Evolutionary conservation across 2,888 invertebrate genomes (phyloP).

Genomic region (Nesidiocoris tenuis): DNA sequence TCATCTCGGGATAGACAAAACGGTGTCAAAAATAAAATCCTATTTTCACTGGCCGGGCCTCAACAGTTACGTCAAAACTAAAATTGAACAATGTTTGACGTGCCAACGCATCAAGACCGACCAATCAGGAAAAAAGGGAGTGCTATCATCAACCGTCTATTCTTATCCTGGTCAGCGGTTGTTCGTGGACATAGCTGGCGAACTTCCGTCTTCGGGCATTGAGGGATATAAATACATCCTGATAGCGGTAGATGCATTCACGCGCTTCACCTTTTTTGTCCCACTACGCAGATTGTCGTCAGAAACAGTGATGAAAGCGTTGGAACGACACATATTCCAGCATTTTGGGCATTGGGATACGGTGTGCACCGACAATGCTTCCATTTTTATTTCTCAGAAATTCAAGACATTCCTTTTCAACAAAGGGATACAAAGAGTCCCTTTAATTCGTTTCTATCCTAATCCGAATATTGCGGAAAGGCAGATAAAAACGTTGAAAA

Average conservation of each 20-base stretch:
- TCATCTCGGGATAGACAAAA: too few relatives aligned
- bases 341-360: neutral
- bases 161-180: too few relatives aligned
- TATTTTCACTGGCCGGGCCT: too few relatives aligned
- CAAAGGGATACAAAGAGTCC: neutral
- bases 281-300: neutral
- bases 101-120: too few relatives aligned
- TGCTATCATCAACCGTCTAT: too few relatives aligned
- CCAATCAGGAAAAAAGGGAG: too few relatives aligned
- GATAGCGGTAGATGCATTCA: slow-evolving; percentile 3
- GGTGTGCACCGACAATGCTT: neutral
- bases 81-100: too few relatives aligned
- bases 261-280: neutral
- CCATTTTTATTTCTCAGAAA: neutral
- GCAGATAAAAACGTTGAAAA: neutral
- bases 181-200: too few relatives aligned
- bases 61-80: too few relatives aligned
- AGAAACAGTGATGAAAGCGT: neutral
- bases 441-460: neutral
- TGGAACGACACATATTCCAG: neutral
- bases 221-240: neutral
- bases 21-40: too few relatives aligned
- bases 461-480: slow-evolving; percentile 13
- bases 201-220: too few relatives aligned
- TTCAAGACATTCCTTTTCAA: neutral